Evolutionary conservation across 2,888 invertebrate genomes (phyloP).

Genomic region (Apamea epomidion): DNA sequence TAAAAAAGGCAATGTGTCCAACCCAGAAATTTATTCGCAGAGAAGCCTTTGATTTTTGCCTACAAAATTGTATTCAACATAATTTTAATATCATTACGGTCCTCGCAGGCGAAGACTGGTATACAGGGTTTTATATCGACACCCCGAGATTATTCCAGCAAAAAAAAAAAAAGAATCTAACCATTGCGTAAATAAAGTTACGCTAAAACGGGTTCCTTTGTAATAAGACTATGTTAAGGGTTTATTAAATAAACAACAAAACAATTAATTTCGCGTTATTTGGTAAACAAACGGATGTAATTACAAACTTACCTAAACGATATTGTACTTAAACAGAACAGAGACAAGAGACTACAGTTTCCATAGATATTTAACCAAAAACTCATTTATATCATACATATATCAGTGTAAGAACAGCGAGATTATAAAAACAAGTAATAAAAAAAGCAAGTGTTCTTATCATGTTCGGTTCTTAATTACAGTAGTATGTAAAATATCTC

Average conservation of each 20-base stretch:
- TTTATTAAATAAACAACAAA: neutral
- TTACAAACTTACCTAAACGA: too few relatives aligned
- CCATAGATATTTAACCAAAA: too few relatives aligned
- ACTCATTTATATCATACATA: too few relatives aligned
- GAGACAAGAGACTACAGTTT: too few relatives aligned
- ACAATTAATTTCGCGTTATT: neutral
- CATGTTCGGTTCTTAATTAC: neutral
- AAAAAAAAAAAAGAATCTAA: neutral
- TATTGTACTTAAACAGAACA: too few relatives aligned
- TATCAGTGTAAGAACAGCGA: neutral
- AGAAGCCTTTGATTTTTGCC: neutral
- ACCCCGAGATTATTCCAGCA: neutral
- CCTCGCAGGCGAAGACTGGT: slow-evolving; percentile 22
- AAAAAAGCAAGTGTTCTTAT: neutral
- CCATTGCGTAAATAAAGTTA: neutral
- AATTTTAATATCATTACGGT: slow-evolving; percentile 19
- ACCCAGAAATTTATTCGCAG: neutral
- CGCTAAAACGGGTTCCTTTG: neutral
- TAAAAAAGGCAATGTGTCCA: neutral
- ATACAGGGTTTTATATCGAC: neutral
- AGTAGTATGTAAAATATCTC: neutral
- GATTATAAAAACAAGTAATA: neutral
- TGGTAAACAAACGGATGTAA: too few relatives aligned
- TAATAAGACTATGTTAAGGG: neutral
- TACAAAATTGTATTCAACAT: slow-evolving; percentile 14